Conservation (phyloP, 2,888 invertebrate species). For the Sussaba pulchella region DNA sequence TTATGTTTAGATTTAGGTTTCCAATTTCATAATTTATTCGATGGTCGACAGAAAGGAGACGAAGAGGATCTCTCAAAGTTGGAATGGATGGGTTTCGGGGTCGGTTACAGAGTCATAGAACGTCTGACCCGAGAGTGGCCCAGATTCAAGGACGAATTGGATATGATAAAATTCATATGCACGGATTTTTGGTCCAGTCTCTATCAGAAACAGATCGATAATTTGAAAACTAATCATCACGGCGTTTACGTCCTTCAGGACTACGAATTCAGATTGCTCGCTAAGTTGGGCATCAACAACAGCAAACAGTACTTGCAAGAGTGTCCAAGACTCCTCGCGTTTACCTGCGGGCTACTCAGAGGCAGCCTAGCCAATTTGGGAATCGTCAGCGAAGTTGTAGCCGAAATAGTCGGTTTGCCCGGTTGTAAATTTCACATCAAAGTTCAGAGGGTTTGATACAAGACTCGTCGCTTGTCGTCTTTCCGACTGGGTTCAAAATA, state of each 20-base stretch:
- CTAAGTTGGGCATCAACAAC: constrained; percentile 90
- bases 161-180: constrained; percentile 99
- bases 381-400: constrained; percentile 96
- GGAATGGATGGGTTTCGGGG: constrained; percentile 94
- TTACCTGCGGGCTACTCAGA: constrained; percentile 97
- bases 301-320: constrained; percentile 96
- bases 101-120: constrained; percentile 94
- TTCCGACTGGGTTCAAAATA: constrained; percentile 26
- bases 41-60: constrained; percentile 73
- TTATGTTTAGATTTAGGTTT: neutral
- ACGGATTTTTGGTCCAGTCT: constrained; percentile 99
- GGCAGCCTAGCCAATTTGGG: constrained; percentile 98
- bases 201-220: constrained; percentile 99
- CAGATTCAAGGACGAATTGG: constrained; percentile 98
- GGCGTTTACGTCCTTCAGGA: constrained; percentile 99
- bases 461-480: neutral
- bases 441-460: constrained; percentile 89
- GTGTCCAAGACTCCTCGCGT: constrained; percentile 96
- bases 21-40: neutral
- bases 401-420: constrained; percentile 96
- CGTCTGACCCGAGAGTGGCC: constrained; percentile 96
- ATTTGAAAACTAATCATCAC: constrained; percentile 98
- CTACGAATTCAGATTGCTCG: constrained; percentile 96
- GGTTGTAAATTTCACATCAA: constrained; percentile 96
- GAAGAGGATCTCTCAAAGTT: constrained; percentile 89